Evolutionary conservation across 2,113 vertebrate genomes (phyloP), one percentile per base, ranked within the genome.

Genomic region (Pogona vitticeps): DNA sequence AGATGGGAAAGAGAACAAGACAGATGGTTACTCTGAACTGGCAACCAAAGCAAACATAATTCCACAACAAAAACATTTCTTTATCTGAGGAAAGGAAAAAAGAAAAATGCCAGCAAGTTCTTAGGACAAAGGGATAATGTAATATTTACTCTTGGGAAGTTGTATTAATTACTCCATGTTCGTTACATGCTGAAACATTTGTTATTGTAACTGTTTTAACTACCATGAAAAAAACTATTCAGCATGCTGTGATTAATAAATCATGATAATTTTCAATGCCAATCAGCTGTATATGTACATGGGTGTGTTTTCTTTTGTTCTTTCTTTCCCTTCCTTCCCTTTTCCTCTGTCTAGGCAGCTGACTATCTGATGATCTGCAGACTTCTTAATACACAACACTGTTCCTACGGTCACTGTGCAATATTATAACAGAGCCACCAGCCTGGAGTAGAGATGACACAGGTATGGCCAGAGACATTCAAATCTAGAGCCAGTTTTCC

Each of bases 211-310:
- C 88, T 95, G 90, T 95, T 52, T 95, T 95, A 96, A 96, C 93
- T 93, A 93, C 91, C 82, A 20, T 86, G 93, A 95, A 95, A n/a
- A n/a, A 83, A 95, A 89, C 88, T 90, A 92, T 90, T 95, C 93
- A 90, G 94, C 88, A 83, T 81, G 90, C 92, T 88, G 92, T 92
- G 95, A 96, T 96, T 95, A 96, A 96, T 90, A 96, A 96, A 96
- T 97, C 94, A 95, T 31, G 3, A 90, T 80, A 88, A 42, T 86
- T 96, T 90, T 92, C 90, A 80, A 89, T 52, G 80, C 85, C 88
- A 86, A 86, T 88, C 61, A 80, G 91, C 68, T 89, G 72, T 91
- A 90, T 52, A 52, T 52, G 46, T 10, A 52, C n/a, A 52, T 52
- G 46, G 5, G 10, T 52, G 46, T 52, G 10, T 52, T 52, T 52